phyloP scores from a whole-genome alignment of 2,888 invertebrate genomes.

The Orthosia gracilis region DNA sequence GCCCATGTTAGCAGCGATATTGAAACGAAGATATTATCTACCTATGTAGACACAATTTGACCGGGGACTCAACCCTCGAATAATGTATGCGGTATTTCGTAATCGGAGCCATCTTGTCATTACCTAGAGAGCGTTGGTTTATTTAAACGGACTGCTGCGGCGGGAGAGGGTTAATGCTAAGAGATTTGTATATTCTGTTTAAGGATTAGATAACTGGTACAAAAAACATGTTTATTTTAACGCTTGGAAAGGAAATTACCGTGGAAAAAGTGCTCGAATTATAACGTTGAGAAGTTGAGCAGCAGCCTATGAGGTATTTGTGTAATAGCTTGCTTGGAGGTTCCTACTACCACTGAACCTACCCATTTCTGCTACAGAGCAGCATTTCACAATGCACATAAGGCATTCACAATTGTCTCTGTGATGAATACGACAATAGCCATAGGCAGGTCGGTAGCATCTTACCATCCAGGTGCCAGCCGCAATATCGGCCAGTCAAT shows the following conservation, averaged over 20 bases:
- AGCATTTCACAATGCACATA: not conserved
- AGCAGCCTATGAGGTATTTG: not conserved
- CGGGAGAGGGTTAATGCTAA: constrained; percentile 24
- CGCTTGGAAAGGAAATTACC: not conserved
- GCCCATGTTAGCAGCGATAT: constrained; percentile 26
- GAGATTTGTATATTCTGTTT: constrained; percentile 39
- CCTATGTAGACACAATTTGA: constrained; percentile 31
- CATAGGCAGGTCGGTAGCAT: not conserved
- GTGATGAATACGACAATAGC: not conserved
- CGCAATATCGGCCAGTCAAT: too few relatives aligned
- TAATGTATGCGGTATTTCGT: constrained; percentile 49
- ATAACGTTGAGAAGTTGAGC: too few relatives aligned
- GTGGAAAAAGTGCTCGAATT: not conserved
- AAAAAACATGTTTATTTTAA: constrained; percentile 21
- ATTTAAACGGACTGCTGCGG: constrained; percentile 38
- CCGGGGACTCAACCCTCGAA: constrained; percentile 35
- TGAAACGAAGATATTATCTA: constrained; percentile 38
- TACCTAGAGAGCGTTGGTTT: constrained; percentile 54
- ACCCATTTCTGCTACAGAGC: not conserved
- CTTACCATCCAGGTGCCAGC: not conserved
- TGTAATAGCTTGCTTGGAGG: not conserved
- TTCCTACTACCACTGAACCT: not conserved
- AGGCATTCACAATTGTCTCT: not conserved
- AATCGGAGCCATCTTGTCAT: constrained; percentile 55
- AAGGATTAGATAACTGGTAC: constrained; percentile 19